These are phyloP conservation scores for Menura novaehollandiae DNA, from an alignment of 2,113 vertebrate species.

Conservation along the genomic window DNA sequence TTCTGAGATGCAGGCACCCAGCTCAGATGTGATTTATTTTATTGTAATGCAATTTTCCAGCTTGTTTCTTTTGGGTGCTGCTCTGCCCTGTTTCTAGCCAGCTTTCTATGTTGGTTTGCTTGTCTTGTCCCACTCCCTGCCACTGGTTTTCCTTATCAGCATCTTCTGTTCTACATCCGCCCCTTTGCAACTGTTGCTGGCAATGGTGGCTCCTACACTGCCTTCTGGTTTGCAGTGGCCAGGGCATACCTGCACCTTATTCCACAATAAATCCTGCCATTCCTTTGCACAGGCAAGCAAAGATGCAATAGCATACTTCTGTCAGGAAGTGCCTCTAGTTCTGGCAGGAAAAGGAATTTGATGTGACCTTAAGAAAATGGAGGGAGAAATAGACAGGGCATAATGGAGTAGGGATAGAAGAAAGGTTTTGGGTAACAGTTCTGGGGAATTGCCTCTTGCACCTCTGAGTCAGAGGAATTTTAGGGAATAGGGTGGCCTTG, in stretches of 20 bases:
- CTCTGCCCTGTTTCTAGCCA: background rate
- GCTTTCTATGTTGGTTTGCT: background rate
- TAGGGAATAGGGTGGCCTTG: background rate
- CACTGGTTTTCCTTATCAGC: background rate
- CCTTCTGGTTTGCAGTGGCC: background rate
- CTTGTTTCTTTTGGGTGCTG: background rate
- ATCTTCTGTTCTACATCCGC: background rate
- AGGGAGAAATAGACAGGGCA: background rate
- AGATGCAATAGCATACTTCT: background rate
- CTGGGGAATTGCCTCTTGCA: background rate
- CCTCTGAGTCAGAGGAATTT: background rate
- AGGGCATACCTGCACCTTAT: background rate
- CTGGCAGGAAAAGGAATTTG: background rate
- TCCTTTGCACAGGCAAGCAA: background rate
- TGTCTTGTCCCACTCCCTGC: background rate
- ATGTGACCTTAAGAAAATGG: background rate
- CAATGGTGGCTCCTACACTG: background rate
- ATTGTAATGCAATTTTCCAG: background rate
- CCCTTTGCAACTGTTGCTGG: background rate
- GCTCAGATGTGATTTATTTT: background rate
- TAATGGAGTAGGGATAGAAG: background rate
- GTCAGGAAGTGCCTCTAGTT: background rate
- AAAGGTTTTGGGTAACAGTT: background rate
- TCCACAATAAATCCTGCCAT: background rate
- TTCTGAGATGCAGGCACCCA: background rate